A percentile compares a stretch with the other conserved stretches of the same genome.
Evolutionary conservation across 2,113 vertebrate genomes (phyloP).

Genomic region (Saimiri boliviensis): DNA sequence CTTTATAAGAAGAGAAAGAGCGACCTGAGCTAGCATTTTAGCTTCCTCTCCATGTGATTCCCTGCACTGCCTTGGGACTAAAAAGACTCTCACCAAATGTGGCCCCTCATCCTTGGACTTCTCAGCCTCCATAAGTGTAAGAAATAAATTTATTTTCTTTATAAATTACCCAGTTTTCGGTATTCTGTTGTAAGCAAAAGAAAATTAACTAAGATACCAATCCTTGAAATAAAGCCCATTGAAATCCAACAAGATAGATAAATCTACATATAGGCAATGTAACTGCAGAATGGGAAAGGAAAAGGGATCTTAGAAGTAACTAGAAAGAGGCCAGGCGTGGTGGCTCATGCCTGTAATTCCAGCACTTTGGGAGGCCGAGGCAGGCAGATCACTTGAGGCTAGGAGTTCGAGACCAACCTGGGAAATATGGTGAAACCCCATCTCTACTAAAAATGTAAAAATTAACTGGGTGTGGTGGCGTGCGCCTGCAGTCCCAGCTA

Average conservation of each 20-base stretch:
- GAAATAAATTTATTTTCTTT: not conserved
- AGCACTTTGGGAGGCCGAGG: too few relatives aligned
- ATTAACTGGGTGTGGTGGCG: too few relatives aligned
- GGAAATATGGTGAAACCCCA: too few relatives aligned
- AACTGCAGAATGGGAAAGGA: not conserved
- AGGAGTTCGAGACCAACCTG: too few relatives aligned
- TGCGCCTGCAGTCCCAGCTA: too few relatives aligned
- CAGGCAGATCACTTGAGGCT: too few relatives aligned
- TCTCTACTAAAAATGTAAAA: too few relatives aligned
- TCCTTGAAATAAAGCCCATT: not conserved
- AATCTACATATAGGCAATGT: not conserved
- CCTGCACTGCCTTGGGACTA: not conserved
- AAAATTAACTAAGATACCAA: not conserved
- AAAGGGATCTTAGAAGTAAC: conserved; percentile 11
- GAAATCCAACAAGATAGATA: not conserved
- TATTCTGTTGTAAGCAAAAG: not conserved
- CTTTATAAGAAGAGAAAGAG: not conserved
- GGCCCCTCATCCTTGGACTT: not conserved
- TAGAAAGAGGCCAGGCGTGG: not conserved
- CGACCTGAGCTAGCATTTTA: not conserved
- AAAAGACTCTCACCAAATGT: not conserved
- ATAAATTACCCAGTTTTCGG: not conserved
- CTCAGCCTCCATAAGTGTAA: not conserved
- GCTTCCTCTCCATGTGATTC: not conserved
- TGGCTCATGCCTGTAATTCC: too few relatives aligned